Percentiles rank a stretch among this genome's conserved stretches.
phyloP scores from a whole-genome alignment of 2,888 invertebrate species.

The Macaria notata region DNA sequence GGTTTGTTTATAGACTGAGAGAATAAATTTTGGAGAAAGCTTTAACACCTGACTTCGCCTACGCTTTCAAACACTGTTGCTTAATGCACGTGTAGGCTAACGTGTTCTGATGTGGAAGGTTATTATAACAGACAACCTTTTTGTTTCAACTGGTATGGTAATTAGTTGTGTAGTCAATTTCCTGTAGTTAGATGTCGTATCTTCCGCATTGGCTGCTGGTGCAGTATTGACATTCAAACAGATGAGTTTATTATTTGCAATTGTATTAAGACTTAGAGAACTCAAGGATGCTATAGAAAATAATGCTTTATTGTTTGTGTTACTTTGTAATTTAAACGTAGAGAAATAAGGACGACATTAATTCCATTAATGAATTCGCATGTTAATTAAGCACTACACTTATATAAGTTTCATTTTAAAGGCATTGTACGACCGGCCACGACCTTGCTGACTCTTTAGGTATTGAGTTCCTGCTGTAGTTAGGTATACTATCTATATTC shows the following conservation, averaged over 20 bases:
- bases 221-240: slow-evolving; percentile 13
- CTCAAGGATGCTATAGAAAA: neutral
- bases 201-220: slow-evolving; percentile 30
- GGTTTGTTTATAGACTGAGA: slow-evolving; percentile 20
- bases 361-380: slow-evolving; percentile 2
- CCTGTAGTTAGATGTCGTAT: slow-evolving; percentile 39
- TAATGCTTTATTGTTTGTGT: neutral
- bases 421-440: slow-evolving; percentile 69
- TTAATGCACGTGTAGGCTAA: slow-evolving; percentile 49
- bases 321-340: neutral
- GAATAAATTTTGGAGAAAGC: slow-evolving; percentile 48
- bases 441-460: slow-evolving; percentile 67
- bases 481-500: slow-evolving; percentile 39
- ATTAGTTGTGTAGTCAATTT: slow-evolving; percentile 39
- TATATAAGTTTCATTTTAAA: slow-evolving; percentile 44
- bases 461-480: slow-evolving; percentile 60
- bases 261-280: neutral
- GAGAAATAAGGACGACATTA: neutral
- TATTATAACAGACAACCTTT: slow-evolving; percentile 53
- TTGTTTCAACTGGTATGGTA: slow-evolving; percentile 40
- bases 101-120: slow-evolving; percentile 62
- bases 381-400: slow-evolving; percentile 38
- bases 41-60: slow-evolving; percentile 39
- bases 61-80: slow-evolving; percentile 26
- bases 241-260: slow-evolving; percentile 1